Base-by-base conservation (phyloP, 2,888 invertebrate genomes). In the Caenorhabditis zanzibari region DNA sequence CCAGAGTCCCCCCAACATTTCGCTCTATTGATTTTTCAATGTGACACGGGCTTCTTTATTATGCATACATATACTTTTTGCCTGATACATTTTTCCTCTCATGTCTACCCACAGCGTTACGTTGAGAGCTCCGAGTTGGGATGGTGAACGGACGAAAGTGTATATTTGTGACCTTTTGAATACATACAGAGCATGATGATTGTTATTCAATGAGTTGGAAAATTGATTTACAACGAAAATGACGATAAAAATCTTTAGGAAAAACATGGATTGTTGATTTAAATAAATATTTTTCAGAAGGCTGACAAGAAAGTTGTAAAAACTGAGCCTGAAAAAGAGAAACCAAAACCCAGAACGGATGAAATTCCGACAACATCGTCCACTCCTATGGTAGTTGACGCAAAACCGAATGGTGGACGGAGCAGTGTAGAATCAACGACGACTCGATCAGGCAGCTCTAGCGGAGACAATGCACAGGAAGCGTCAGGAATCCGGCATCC, bases 11-110 rank as follows among this genome's bases (percentile, higher is more conserved):
- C 47, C 47, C 47, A 79, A 69, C 71, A 61, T 79, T 71, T 79
- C 79, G 79, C 79, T 79, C 71, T 79, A 79, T 79, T 79, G 79
- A 79, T 71, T 79, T 79, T 79, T 71, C 79, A 71, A 79, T 79
- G 79, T 79, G 79, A 79, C 79, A 79, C 71, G 79, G 79, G 56
- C 79, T 79, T 56, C 64, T 79, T 71, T 71, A 79, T 79, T 79
- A 79, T 79, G 79, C 79, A 79, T 79, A 71, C 79, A 79, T 79
- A 79, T 71, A 71, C 77, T 71, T 79, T 79, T 79, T 79, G 79
- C 79, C 64, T 71, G 63, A 79, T 79, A 71, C 71, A 71, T 69
- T 76, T 79, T 71, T 54, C 41, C 56, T 44, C 14, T 26, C 59
- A 56, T 63, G 69, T 68, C 61, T 77, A 47, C 69, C 69, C 68